Conservation (phyloP, 2,888 invertebrate genomes). For the Drosophila tanythrix region DNA sequence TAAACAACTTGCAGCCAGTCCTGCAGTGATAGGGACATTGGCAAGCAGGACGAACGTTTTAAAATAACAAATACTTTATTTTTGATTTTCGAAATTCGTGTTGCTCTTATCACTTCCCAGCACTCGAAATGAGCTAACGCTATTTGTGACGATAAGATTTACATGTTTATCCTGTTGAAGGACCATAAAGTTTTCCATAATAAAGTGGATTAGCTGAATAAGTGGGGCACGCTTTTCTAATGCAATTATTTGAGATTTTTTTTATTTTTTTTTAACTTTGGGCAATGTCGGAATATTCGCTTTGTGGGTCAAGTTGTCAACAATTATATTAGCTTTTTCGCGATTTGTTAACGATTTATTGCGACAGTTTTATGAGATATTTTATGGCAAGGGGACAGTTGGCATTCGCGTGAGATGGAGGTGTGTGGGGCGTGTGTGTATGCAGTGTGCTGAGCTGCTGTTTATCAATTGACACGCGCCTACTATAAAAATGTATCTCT, state of each 20-base stretch:
- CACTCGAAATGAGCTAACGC: neutral
- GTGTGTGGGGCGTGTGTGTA: neutral
- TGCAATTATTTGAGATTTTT: neutral
- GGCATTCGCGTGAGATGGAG: neutral
- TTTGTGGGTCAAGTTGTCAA: slow-evolving; percentile 27
- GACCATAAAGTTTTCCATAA: neutral
- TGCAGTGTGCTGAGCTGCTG: slow-evolving; percentile 43
- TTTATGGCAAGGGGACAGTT: slow-evolving; percentile 15
- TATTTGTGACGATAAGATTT: neutral
- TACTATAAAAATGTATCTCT: slow-evolving; percentile 64
- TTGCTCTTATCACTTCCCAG: neutral
- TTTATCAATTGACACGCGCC: slow-evolving; percentile 73
- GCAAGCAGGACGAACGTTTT: neutral
- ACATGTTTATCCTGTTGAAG: neutral
- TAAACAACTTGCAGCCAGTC: neutral
- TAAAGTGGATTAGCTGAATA: slow-evolving; percentile 12
- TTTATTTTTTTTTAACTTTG: neutral
- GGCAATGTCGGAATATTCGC: neutral
- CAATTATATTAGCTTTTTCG: slow-evolving; percentile 50
- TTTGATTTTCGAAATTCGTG: neutral
- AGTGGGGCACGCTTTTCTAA: neutral
- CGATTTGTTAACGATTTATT: slow-evolving; percentile 66
- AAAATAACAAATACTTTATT: neutral
- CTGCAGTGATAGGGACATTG: neutral
- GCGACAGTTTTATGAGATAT: slow-evolving; percentile 57